Base-by-base conservation (phyloP, 2,797 vertebrate genomes). In the Picus viridis region DNA sequence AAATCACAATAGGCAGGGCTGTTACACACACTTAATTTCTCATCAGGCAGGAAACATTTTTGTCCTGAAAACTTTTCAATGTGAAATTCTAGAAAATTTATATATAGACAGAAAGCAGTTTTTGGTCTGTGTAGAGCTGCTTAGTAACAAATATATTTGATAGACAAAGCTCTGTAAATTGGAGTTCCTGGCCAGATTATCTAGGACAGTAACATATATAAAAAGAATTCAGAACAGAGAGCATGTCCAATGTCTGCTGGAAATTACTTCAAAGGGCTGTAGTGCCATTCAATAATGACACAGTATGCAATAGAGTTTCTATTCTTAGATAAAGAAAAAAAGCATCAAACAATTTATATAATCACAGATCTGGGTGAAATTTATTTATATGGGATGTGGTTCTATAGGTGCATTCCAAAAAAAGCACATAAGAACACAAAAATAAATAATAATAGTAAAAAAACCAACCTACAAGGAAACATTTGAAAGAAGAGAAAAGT, bases 401-500 rank as follows among this genome's bases (percentile, higher is more conserved):
- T 68, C 20, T 19, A 24, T 13, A 41, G 2, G 2, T 62, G 5
- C 51, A 68, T 81, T 45, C 11, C 27, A 34, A 17, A 14, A 0
- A 13, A 7, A 14, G 11, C 14, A 56, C 4, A 26, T 3, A 3
- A 77, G 29, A 54, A 39, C 5, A 67, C 16, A 36, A 41, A 65
- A 1, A 12, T 27, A n/a, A 26, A 26, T 6, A 29, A 43, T 43
- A 43, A 39, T 39, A 39, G n/a, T 45, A 58, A 6, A 20, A 34
- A 62, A 12, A 3, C 3, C 61, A 49, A 62, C 49, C 2, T 19
- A 5, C 4, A 51, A 65, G 7, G 7, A 78, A 79, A 79, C 1
- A 3, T 10, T 39, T 4, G 15, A 84, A 61, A 78, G 4, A 67
- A 74, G 2, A 24, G 36, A 30, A 78, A 47, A 47, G 0, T 0